Percentiles rank a stretch among this genome's conserved stretches.
These are phyloP conservation scores for Psettodes erumei DNA, from an alignment of 2,113 vertebrate genomes.

Conservation along the genomic window DNA sequence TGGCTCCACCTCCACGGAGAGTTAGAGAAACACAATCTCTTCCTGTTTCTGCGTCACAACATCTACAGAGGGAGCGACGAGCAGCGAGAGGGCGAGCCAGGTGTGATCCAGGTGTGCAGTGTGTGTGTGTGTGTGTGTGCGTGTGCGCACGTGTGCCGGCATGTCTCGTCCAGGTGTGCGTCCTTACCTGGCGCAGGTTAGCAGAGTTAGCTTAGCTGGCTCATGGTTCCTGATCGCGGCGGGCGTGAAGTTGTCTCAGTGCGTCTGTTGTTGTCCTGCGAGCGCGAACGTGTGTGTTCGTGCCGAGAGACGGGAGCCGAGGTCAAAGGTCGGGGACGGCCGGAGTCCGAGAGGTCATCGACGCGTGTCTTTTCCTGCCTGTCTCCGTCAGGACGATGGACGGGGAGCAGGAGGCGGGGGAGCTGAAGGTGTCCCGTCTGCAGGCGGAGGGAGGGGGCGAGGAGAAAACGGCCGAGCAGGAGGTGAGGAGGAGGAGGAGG, in stretches of 20 bases:
- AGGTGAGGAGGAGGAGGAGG: conserved; percentile 38
- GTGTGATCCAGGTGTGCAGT: background rate
- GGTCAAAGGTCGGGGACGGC: conserved; percentile 1
- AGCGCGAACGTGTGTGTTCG: too few species aligned
- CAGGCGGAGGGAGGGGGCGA: conserved; percentile 52
- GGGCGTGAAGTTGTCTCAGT: too few species aligned
- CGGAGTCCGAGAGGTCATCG: too few species aligned
- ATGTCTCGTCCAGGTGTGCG: conserved; percentile 25
- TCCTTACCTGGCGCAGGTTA: background rate
- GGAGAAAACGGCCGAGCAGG: conserved; percentile 12
- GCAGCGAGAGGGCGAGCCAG: background rate
- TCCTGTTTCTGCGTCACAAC: conserved; percentile 54
- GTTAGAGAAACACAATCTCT: background rate
- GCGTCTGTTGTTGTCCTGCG: too few species aligned
- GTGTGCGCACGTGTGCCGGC: background rate
- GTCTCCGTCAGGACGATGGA: conserved; percentile 52
- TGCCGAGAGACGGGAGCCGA: too few species aligned
- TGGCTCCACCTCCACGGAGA: conserved; percentile 9
- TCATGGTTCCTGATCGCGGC: too few species aligned
- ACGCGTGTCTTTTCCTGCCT: too few species aligned
- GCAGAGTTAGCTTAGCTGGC: too few species aligned
- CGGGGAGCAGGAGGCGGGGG: conserved; percentile 38
- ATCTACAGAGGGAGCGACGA: background rate
- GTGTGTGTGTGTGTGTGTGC: background rate
- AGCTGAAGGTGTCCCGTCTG: conserved; percentile 54